These are phyloP conservation scores for Microcaecilia unicolor DNA, from an alignment of 2,797 vertebrate genomes.

Conservation along the genomic window DNA sequence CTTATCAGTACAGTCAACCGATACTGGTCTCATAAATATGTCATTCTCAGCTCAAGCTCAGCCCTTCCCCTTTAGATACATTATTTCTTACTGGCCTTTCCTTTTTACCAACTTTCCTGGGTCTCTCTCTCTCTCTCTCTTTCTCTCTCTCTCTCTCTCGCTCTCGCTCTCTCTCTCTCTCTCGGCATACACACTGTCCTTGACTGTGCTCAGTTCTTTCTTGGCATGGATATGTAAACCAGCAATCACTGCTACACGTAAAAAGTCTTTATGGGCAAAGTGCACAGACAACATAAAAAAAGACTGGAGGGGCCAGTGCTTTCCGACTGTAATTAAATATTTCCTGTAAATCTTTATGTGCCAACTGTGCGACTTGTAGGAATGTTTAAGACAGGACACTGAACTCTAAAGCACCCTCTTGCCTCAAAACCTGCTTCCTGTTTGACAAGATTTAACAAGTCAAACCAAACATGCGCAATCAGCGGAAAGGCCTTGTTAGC, in stretches of 20 bases:
- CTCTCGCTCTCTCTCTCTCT: fast-evolving
- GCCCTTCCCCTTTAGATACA: constrained; percentile 5
- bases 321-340: constrained; percentile 59
- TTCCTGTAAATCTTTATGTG: constrained; percentile 55
- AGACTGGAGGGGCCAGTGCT: constrained; percentile 41
- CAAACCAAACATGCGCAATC: constrained; percentile 44
- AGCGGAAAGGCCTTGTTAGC: constrained; percentile 45
- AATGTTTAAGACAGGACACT: constrained; percentile 51
- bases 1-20: constrained; percentile 55
- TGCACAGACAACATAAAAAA: constrained; percentile 36
- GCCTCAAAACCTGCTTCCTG: constrained; percentile 66
- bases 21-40: constrained; percentile 61
- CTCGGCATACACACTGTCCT: not conserved
- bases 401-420: constrained; percentile 54
- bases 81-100: constrained; percentile 6
- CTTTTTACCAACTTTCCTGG: too few relatives aligned
- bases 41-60: constrained; percentile 23
- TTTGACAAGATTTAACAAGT: constrained; percentile 60
- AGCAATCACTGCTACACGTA: constrained; percentile 28
- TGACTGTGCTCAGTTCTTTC: fast-evolving
- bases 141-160: not conserved
- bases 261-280: constrained; percentile 28
- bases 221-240: constrained; percentile 54
- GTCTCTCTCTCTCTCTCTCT: not conserved
- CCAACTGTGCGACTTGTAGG: constrained; percentile 61